Conservation (phyloP, 35 echinoderm and acorn worm genomes). For the Amphiura filiformis region DNA sequence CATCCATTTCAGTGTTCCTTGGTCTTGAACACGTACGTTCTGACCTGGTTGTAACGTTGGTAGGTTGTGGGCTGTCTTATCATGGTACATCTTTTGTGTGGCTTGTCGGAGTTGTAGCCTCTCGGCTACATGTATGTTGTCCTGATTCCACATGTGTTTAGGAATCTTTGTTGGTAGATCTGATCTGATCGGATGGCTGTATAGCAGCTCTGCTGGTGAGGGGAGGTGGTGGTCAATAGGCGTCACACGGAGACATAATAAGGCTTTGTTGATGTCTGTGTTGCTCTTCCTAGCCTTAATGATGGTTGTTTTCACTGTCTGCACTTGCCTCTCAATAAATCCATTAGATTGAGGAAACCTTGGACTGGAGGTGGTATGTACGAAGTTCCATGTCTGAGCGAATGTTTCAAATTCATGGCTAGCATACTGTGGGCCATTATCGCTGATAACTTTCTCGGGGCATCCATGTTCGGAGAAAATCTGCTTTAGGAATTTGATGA, state of each 20-base stretch:
- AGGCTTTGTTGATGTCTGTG: constrained; percentile 19
- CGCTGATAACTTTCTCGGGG: neutral
- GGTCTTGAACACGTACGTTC: constrained; percentile 27
- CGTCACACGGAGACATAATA: constrained; percentile 40
- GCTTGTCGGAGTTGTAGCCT: constrained; percentile 25
- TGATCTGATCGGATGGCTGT: constrained; percentile 3
- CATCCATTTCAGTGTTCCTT: constrained; percentile 24
- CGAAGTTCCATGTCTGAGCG: neutral
- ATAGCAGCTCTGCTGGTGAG: constrained; percentile 53
- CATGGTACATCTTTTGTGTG: constrained; percentile 26
- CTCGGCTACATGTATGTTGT: constrained; percentile 10
- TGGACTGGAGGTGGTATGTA: constrained; percentile 26
- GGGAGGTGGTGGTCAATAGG: constrained; percentile 56
- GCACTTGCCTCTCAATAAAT: constrained; percentile 44
- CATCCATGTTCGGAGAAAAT: constrained; percentile 1
- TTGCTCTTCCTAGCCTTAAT: constrained; percentile 31
- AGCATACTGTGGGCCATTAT: neutral
- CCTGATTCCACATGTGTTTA: constrained; percentile 17
- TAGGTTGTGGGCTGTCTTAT: constrained; percentile 5
- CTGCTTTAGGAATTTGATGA: constrained; percentile 24
- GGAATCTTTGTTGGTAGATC: constrained; percentile 39
- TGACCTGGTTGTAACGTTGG: constrained; percentile 52
- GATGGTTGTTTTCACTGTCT: constrained; percentile 58
- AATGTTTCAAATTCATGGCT: neutral
- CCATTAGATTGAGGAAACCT: constrained; percentile 65